Percentiles rank a stretch among this genome's conserved stretches.
phyloP scores from a whole-genome alignment of 2,888 invertebrate species.

The Conistra vaccinii region DNA sequence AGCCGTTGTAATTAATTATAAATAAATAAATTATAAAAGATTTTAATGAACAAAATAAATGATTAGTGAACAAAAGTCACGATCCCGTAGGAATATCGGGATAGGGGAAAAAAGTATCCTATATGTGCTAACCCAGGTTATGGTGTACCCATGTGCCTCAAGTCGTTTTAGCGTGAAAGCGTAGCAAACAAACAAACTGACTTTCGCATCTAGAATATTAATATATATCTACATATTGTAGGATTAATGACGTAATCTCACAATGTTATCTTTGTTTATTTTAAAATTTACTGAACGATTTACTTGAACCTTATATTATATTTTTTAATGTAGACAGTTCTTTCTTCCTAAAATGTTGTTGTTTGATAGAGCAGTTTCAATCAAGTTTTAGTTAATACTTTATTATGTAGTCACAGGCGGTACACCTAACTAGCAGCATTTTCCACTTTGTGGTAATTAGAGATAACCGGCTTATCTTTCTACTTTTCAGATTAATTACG shows the following conservation, averaged over 20 bases:
- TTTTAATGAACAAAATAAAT: no score
- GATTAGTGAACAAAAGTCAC: no score
- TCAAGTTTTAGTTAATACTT: not conserved
- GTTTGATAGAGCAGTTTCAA: not conserved
- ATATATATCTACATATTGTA: no score
- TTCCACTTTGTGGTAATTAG: constrained; percentile 16
- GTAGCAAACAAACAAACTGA: no score
- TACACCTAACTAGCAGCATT: constrained; percentile 9
- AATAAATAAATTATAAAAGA: no score
- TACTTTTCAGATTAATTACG: constrained; percentile 14
- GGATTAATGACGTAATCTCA: not conserved
- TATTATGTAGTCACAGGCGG: not conserved
- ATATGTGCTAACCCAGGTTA: no score
- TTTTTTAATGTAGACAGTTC: not conserved
- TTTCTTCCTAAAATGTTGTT: not conserved
- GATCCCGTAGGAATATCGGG: no score
- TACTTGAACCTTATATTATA: not conserved
- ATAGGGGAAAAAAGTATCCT: no score
- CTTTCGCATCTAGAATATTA: no score
- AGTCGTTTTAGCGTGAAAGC: no score
- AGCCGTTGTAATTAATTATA: no score
- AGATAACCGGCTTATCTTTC: constrained; percentile 21
- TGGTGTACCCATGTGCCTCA: no score
- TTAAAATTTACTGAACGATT: constrained; percentile 2
- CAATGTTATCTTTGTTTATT: not conserved